Evolutionary conservation across 2,888 invertebrate species (phyloP), one percentile per base, ranked within the genome.

Genomic region (Stenoptilia bipunctidactyla): DNA sequence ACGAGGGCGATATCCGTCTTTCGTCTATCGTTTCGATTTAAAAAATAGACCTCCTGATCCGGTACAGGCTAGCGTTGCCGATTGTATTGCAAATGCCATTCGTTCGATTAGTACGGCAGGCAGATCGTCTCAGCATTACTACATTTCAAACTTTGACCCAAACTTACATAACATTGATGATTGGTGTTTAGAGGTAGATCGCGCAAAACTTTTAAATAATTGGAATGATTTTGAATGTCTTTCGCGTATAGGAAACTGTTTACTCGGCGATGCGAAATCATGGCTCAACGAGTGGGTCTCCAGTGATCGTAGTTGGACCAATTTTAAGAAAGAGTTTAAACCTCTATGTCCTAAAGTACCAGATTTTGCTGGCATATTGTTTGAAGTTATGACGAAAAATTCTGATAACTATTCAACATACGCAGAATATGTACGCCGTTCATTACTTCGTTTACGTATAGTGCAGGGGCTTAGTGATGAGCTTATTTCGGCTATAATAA

Each of bases 101-200:
- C 20, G 20, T 20, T 20, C 20, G 20, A 20, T 20, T 20, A 20
- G 20, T 20, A 20, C 20, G 20, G 20, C 20, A 3, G 20, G 20
- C 3, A 20, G 8, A 20, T 20, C 20, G 20, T 20, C 20, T 20
- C 20, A 20, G 20, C 20, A 20, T 20, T 20, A 20, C 20, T 20
- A 20, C 20, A 20, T 20, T 20, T 20, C 20, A 20, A 20, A 20
- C 20, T 20, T 20, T 20, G 20, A 20, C 20, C 20, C 20, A 20
- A 20, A 20, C 20, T 20, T 20, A 20, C 20, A 20, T 20, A 20
- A 20, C 20, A 20, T 35, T 35, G 35, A 35, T 10, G 35, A 35
- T 15, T 35, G 35, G 35, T 35, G 35, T 35, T 9, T 12, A 35
- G 35, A 35, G 13, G 35, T 35, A 8, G 35, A 35, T 15, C 35